Base-by-base conservation (phyloP, 2,888 invertebrate genomes). In the Hirtodrosophila confusa region DNA sequence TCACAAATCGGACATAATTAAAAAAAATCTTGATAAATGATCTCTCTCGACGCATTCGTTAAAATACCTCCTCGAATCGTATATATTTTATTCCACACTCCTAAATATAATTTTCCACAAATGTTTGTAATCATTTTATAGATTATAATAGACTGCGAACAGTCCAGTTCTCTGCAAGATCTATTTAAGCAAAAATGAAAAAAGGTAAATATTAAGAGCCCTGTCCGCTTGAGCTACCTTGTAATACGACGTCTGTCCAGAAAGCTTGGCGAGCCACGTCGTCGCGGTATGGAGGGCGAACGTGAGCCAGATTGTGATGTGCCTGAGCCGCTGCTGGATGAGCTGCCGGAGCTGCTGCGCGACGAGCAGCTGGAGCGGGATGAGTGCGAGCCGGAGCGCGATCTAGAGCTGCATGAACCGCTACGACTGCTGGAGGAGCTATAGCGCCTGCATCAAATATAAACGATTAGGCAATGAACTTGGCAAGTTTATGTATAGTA, bases 251-350 rank as follows among this genome's bases (percentile, higher is more conserved):
- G 94, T 84, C 97, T 93, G 92, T 98, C 98, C 69, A 98, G 93
- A 92, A 98, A 98, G 92, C 97, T 97, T 17, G 98, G 98, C 60
- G 98, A 98, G 41, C 98, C 98, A 82, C 96, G 95, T 67, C 98
- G 94, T 60, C 98, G 93, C 50, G 98, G 97, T 91, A 98, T 98
- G 64, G 98, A 98, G n/a, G 95, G 96, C 65, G 97, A 96, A 68
- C 96, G 93, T 61, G 95, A 95, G 75, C 94, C 93, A 9, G 91
- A 88, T 56, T 90, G 88, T 55, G 91, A 90, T 36, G 89, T 88
- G 65, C 85, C 89, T 12, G 80, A 89, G 56, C 88, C 91, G 54
- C 76, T 85, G 68, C 75, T 80, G 24, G 91, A 90, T 40, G 91
- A 90, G 69, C 90, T 91, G 29, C 86, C 80, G 45, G 91, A 91